A percentile compares a stretch with the other conserved stretches of the same genome.
These are phyloP conservation scores for Sebastolobus alascanus DNA, from an alignment of 2,797 vertebrate species.

Conservation along the genomic window DNA sequence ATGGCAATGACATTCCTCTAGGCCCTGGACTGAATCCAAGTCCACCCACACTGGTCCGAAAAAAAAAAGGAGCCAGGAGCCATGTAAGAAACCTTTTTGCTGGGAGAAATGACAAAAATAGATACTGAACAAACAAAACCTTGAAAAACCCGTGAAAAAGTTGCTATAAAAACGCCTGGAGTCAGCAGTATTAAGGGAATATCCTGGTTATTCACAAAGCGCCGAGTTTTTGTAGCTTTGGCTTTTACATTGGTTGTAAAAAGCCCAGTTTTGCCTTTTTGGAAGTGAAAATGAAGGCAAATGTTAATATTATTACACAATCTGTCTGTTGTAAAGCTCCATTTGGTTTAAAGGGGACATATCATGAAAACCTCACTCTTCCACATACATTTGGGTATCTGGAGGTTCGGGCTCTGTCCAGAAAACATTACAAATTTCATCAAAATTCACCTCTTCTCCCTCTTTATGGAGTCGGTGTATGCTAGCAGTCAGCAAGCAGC, in stretches of 20 bases:
- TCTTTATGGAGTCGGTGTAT: slow-evolving; percentile 30
- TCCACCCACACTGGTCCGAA: slow-evolving; percentile 31
- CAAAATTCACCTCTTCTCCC: neutral
- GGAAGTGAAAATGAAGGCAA: neutral
- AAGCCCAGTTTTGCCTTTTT: neutral
- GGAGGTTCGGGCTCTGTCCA: neutral
- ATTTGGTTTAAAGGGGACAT: neutral
- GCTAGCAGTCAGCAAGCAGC: neutral
- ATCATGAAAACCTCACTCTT: too few relatives aligned
- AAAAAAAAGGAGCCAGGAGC: slow-evolving; percentile 6
- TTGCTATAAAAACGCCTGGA: slow-evolving; percentile 11
- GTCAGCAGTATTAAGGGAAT: slow-evolving; percentile 6
- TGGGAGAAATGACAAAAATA: slow-evolving; percentile 31
- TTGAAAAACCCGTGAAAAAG: slow-evolving; percentile 24
- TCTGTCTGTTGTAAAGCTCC: neutral
- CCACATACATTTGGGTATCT: too few relatives aligned
- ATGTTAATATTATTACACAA: neutral
- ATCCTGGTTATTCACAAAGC: neutral
- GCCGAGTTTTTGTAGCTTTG: neutral
- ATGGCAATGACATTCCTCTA: neutral
- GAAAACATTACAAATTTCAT: slow-evolving; percentile 15
- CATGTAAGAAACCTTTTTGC: slow-evolving; percentile 13
- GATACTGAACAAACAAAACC: slow-evolving; percentile 4
- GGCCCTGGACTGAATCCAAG: neutral
- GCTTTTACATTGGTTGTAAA: neutral